Evolutionary conservation across 2,113 vertebrate species (phyloP), one percentile per base, ranked within the genome.

Genomic region (Melierax canorus): DNA sequence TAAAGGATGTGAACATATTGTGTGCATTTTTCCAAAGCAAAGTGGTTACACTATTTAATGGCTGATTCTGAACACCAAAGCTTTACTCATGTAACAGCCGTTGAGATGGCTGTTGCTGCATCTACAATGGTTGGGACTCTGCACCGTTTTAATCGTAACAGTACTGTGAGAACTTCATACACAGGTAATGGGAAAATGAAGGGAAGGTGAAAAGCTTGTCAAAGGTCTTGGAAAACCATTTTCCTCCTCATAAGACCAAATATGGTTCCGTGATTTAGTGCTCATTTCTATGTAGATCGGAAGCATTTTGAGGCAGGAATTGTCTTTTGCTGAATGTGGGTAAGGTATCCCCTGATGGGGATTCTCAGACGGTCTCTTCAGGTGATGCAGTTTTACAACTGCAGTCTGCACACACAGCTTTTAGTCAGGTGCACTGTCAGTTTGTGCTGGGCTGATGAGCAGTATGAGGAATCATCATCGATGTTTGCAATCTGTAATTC

Each of bases 81-180:
- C 36, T 39, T 76, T 59, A 8, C 45, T 53, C 2, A 0, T 11
- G 12, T 15, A 39, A 12, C n/a, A 38, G 39, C 22, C 1, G 0
- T 30, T 48, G 64, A 26, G 22, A 5, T 7, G 45, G 46, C 46
- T 34, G 8, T 30, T 46, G 62, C 63, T 59, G 43, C 55, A 8
- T 11, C 22, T 24, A 1, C 11, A 2, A 1, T 1, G 11, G 24
- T 1, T 55, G 58, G 56, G 50, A 18, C 11, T 29, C 58, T 11
- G 45, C 15, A 3, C 24, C 13, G 27, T 2, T 50, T 30, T 15
- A 30, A 29, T 39, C 5, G 0, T 26, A 32, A 32, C 21, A 3
- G n/a, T 11, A 10, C 2, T 38, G 29, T 0, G 7, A 56, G n/a
- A 32, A 27, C 39, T 60, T 48, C 26, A 4, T 15, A 21, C 3